These are phyloP conservation scores for Ceriagrion tenellum DNA, from an alignment of 2,888 invertebrate genomes.

Conservation along the genomic window DNA sequence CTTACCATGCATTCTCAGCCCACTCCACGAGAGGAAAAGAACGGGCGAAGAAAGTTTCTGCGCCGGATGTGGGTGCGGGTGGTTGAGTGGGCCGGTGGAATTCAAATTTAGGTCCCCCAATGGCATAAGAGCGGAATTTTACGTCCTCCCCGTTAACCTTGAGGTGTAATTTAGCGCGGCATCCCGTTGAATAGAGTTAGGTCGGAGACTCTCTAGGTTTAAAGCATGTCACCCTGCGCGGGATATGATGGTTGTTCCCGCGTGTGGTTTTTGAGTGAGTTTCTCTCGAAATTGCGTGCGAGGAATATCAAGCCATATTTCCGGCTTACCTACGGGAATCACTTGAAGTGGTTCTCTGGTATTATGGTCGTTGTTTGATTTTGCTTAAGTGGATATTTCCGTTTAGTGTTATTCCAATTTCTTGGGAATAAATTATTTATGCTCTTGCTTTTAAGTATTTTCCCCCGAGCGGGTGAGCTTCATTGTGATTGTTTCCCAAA, in stretches of 20 bases:
- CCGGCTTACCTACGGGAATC: background rate
- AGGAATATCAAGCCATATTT: background rate
- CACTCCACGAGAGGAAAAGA: background rate
- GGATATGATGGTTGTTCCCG: background rate
- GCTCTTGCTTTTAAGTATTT: too few relatives aligned
- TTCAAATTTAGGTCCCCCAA: background rate
- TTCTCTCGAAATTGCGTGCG: background rate
- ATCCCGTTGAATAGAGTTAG: background rate
- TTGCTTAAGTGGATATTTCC: too few relatives aligned
- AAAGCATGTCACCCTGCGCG: background rate
- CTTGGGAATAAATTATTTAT: too few relatives aligned
- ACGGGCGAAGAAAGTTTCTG: background rate
- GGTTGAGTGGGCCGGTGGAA: background rate
- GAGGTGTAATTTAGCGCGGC: background rate
- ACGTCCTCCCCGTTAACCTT: background rate
- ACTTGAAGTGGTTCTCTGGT: too few relatives aligned
- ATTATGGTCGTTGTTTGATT: too few relatives aligned
- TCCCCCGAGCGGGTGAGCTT: too few relatives aligned
- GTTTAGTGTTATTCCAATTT: too few relatives aligned
- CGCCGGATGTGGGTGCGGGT: background rate
- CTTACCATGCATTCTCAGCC: background rate
- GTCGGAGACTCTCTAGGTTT: background rate
- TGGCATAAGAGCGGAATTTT: background rate
- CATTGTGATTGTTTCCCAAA: too few relatives aligned
- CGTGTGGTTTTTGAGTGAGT: background rate